Base-by-base conservation (phyloP, 2,113 vertebrate genomes). In the Myrmecophaga tridactyla region DNA sequence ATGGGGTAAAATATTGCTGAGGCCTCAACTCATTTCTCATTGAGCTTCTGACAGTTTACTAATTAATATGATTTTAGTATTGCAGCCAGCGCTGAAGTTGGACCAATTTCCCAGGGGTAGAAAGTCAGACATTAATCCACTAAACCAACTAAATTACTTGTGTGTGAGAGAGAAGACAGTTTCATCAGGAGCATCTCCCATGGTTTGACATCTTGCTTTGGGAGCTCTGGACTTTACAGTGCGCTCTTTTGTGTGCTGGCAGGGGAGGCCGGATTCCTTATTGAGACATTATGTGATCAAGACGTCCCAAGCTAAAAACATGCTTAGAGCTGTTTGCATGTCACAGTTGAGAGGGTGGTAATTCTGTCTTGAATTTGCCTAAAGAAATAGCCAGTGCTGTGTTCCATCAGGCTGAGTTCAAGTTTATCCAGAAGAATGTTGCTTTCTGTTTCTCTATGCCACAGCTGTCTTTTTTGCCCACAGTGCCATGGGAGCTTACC, bases 401-500 rank as follows among this genome's bases (percentile, higher is more conserved):
- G 97, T 96, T 96, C 70, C 13, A 27, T 91, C 43, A 3, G 69
- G 43, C n/a, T 62, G 41, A 95, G 53, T 41, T 39, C 34, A 65
- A 89, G 34, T 91, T 86, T 91, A 46, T 73, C 23, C 18, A 14
- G 84, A 70, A 92, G 89, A 94, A 81, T 6, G 31, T 73, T 14
- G 0, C 96, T 89, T 96, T 96, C 13, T 94, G 77, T 51, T 56
- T 87, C 36, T 94, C 51, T 80, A 3, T 90, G 76, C 77, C 3
- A 76, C 88, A 82, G 86, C 93, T 93, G 73, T 96, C 93, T 97
- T 97, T n/a, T 97, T 86, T 98, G 94, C 80, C 46, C 97, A 63
- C 77, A 93, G 82, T 98, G 97, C 97, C 98, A 97, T 17, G 76
- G 98, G 97, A 98, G 96, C 97, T 98, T 98, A 98, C 98, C 98